These are phyloP conservation scores for Apis cerana DNA, from an alignment of 1,140 invertebrate species.

Conservation along the genomic window DNA sequence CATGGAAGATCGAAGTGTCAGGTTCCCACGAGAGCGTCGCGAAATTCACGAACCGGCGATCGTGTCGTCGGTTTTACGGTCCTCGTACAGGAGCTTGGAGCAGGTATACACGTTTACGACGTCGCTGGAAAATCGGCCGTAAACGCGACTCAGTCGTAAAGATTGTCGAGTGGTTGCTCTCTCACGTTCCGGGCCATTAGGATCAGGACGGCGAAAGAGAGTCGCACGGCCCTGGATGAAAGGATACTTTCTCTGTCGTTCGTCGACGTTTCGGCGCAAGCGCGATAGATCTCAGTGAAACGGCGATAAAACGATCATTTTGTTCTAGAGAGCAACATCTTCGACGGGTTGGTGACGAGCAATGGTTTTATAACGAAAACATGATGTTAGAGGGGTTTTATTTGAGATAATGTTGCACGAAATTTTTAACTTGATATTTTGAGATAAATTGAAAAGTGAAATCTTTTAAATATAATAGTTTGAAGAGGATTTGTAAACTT, in stretches of 20 bases:
- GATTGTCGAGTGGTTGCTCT: conserved; percentile 5
- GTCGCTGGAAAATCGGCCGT: conserved; percentile 50
- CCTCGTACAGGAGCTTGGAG: neutral
- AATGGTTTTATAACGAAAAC: neutral
- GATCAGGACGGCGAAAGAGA: conserved; percentile 29
- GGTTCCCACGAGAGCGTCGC: conserved; percentile 74
- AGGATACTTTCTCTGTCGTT: conserved; percentile 65
- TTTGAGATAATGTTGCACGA: too few species aligned
- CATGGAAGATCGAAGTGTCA: conserved; percentile 76
- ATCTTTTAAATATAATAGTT: too few species aligned
- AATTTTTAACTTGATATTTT: too few species aligned
- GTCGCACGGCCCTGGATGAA: conserved; percentile 47
- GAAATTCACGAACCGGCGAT: conserved; percentile 59
- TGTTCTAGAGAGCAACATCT: conserved; percentile 2
- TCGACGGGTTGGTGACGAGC: neutral
- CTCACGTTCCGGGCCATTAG: conserved; percentile 60
- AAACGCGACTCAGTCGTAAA: conserved; percentile 53
- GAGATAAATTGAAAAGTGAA: too few species aligned
- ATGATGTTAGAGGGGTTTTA: neutral
- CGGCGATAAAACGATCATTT: conserved; percentile 25
- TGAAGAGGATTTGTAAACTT: too few species aligned
- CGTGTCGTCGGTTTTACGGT: conserved; percentile 37
- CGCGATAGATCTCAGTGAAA: conserved; percentile 21
- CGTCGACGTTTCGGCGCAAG: conserved; percentile 19
- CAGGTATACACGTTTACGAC: conserved; percentile 54